phyloP scores from a whole-genome alignment of 2,113 vertebrate genomes.

The Neogale vison region DNA sequence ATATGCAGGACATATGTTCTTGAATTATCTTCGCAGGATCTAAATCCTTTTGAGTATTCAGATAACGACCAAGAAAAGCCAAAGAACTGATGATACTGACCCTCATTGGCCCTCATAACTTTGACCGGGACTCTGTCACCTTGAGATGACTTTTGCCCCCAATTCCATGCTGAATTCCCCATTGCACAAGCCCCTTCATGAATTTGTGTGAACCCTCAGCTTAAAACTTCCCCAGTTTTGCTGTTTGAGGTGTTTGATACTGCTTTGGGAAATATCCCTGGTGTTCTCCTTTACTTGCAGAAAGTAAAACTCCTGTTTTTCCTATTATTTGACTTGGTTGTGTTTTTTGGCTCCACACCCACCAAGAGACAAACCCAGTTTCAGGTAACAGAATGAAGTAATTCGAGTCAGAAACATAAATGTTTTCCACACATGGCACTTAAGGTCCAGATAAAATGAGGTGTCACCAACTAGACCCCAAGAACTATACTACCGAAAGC shows the following conservation, averaged over 20 bases:
- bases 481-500: background rate
- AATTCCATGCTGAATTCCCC: background rate
- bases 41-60: background rate
- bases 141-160: background rate
- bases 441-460: background rate
- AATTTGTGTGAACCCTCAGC: background rate
- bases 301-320: background rate
- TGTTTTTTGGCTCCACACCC: background rate
- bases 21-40: background rate
- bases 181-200: background rate
- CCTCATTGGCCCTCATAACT: background rate
- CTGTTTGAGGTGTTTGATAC: background rate
- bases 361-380: background rate
- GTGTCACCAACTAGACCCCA: background rate
- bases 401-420: constrained; percentile 12
- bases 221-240: background rate
- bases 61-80: background rate
- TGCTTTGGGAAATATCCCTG: background rate
- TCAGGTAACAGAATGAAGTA: background rate
- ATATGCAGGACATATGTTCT: background rate
- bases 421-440: background rate
- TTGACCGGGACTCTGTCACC: background rate
- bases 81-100: background rate
- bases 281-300: background rate
- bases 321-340: background rate